Base-by-base conservation (phyloP, 2,113 vertebrate species). In the Petrocephalus microphthalmus region DNA sequence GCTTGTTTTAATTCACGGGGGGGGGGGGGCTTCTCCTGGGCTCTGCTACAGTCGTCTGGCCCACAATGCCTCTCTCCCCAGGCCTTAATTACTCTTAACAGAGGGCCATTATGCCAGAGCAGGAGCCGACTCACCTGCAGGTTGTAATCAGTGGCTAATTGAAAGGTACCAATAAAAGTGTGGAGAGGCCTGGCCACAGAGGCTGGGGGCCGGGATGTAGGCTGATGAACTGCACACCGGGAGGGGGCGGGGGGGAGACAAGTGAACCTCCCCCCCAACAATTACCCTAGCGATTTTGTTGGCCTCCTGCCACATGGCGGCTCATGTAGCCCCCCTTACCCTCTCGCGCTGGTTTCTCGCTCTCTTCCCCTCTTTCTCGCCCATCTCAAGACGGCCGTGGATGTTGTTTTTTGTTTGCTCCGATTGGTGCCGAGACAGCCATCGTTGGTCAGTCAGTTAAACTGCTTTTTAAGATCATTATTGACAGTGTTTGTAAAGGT, bases 81-180 rank as follows among this genome's bases (percentile, higher is more conserved):
- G 89, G 90, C 87, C 88, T 87, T 90, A 91, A 91, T 92, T 92
- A 89, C 89, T 91, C 89, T 89, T 91, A 92, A 90, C 89, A 33
- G 88, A 86, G 88, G 90, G 88, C 83, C 86, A 88, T 91, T 90
- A 90, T 90, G 88, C 67, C 84, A 85, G 67, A 89, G 88, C 87
- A 89, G 86, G 82, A 57, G 71, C 85, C 49, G 54, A 87, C 88
- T 89, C 45, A 88, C 90, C 87, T 88, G 89, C 89, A 84, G 88
- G 86, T 89, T 88, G 87, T 49, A 90, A 89, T 89, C 87, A 53
- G 87, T 81, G 89, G 54, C 89, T 88, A 91, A 91, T 90, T 89
- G 89, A 89, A 91, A 91, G 89, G 90, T 88, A 90, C 88, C 90
- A 91, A 91, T 91, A 90, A 90, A 90, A 90, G 81, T 87, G 45